Evolutionary conservation across 2,888 invertebrate species (phyloP).

Genomic region (Pyrocoelia pectoralis): DNA sequence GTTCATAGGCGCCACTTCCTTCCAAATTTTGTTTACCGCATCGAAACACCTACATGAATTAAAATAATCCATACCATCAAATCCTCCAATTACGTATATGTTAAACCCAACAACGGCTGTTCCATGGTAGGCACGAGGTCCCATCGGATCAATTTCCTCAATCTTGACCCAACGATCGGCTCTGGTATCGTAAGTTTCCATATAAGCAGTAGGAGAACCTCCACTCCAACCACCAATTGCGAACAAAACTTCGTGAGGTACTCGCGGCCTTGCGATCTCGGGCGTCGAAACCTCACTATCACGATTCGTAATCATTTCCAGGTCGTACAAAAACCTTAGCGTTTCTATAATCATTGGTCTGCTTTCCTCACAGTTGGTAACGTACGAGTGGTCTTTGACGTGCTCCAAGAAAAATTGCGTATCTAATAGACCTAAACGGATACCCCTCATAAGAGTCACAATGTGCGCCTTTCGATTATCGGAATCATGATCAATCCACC

Average conservation of each 20-base stretch:
- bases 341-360: slow-evolving; percentile 91
- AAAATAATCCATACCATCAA: slow-evolving; percentile 84
- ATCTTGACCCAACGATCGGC: slow-evolving; percentile 90
- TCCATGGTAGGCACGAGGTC: slow-evolving; percentile 93
- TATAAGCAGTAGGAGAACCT: slow-evolving; percentile 77
- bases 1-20: slow-evolving; percentile 91
- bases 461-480: slow-evolving; percentile 77
- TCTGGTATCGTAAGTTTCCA: slow-evolving; percentile 89
- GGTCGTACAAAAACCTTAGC: slow-evolving; percentile 87
- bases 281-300: slow-evolving; percentile 86
- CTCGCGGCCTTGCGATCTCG: slow-evolving; percentile 80
- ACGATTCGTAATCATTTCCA: slow-evolving; percentile 85
- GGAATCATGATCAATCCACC: slow-evolving; percentile 86
- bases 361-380: slow-evolving; percentile 82
- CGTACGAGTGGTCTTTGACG: slow-evolving; percentile 88
- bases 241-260: slow-evolving; percentile 90
- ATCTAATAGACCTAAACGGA: slow-evolving; percentile 81
- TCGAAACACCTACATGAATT: slow-evolving; percentile 81
- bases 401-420: slow-evolving; percentile 91
- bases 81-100: slow-evolving; percentile 92
- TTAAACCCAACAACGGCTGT: slow-evolving; percentile 85
- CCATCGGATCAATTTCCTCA: slow-evolving; percentile 80
- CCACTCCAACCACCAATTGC: slow-evolving; percentile 84
- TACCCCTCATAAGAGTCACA: slow-evolving; percentile 80
- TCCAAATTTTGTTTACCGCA: slow-evolving; percentile 84